A percentile compares a stretch with the other conserved stretches of the same genome.
Conservation (phyloP, 2,888 invertebrate species). For the Dasysyrphus albostriatus region DNA sequence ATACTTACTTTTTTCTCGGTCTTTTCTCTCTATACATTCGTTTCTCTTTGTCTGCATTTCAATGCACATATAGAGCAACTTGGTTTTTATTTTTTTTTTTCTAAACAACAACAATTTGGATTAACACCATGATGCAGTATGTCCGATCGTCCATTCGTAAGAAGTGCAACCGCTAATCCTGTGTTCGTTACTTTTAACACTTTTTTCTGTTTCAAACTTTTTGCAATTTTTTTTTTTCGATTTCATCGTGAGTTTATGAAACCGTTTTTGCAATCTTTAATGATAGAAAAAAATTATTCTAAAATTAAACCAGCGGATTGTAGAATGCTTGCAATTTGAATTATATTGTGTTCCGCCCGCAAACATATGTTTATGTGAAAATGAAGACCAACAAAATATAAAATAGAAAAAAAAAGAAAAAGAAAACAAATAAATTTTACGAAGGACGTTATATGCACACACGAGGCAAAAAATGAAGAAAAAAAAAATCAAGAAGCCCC, state of each 20-base stretch:
- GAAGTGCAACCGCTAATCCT: constrained; percentile 65
- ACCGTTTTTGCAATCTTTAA: neutral
- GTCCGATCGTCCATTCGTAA: constrained; percentile 48
- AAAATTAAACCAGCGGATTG: neutral
- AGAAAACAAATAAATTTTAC: constrained; percentile 35
- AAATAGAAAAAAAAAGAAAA: constrained; percentile 10
- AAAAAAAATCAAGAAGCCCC: constrained; percentile 33
- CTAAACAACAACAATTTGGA: constrained; percentile 49
- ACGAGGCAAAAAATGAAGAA: constrained; percentile 17
- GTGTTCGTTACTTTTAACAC: constrained; percentile 38
- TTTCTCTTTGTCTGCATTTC: constrained; percentile 38
- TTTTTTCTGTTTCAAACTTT: neutral
- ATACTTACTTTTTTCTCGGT: constrained; percentile 51
- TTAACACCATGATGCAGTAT: constrained; percentile 70
- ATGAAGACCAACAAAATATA: neutral
- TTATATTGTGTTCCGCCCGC: constrained; percentile 21
- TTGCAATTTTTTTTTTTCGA: neutral
- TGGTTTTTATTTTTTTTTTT: neutral
- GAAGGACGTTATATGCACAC: constrained; percentile 49
- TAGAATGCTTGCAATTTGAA: constrained; percentile 47
- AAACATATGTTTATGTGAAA: constrained; percentile 60
- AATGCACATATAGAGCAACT: constrained; percentile 34
- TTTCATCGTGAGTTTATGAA: constrained; percentile 38
- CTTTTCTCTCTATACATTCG: constrained; percentile 30
- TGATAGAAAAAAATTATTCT: constrained; percentile 20